Evolutionary conservation across 1,140 invertebrate genomes (phyloP).

Genomic region (Halotydeus destructor): DNA sequence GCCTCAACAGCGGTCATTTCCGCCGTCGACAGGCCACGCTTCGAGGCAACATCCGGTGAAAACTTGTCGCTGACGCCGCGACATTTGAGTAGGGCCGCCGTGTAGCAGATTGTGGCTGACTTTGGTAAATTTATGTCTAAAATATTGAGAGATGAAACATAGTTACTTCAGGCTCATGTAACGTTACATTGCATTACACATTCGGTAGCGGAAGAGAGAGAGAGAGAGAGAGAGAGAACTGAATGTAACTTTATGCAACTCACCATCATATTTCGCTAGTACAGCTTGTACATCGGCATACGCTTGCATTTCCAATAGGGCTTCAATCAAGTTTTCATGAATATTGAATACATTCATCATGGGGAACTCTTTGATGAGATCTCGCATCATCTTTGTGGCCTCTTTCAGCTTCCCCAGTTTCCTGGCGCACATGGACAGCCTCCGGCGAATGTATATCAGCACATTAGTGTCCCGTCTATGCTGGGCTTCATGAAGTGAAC

Average conservation of each 20-base stretch:
- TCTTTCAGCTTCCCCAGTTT: conserved; percentile 43
- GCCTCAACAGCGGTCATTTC: conserved; percentile 90
- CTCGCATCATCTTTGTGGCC: conserved; percentile 25
- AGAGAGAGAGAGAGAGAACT: too few species aligned
- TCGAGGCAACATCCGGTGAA: conserved; percentile 62
- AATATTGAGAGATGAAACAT: too few species aligned
- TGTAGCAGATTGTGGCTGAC: conserved; percentile 92
- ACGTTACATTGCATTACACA: too few species aligned
- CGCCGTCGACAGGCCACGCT: conserved; percentile 59
- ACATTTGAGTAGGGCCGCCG: conserved; percentile 78
- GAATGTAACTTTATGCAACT: conserved; percentile 8
- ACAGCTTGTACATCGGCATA: conserved; percentile 93
- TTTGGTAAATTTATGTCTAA: conserved; percentile 77
- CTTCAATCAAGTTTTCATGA: conserved; percentile 94
- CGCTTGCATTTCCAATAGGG: conserved; percentile 77
- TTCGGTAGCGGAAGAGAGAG: too few species aligned
- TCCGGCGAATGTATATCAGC: conserved; percentile 76
- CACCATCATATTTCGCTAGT: conserved; percentile 74
- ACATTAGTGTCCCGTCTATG: conserved; percentile 87
- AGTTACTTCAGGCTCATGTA: too few species aligned
- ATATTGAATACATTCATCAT: conserved; percentile 88
- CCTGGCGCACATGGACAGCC: conserved; percentile 87
- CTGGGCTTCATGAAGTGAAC: conserved; percentile 47
- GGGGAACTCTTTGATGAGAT: conserved; percentile 89
- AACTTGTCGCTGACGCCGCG: conserved; percentile 74